A percentile compares a stretch with the other conserved stretches of the same genome.
Conservation (phyloP, 2,888 invertebrate genomes). For the Rhorus exstirpatorius region DNA sequence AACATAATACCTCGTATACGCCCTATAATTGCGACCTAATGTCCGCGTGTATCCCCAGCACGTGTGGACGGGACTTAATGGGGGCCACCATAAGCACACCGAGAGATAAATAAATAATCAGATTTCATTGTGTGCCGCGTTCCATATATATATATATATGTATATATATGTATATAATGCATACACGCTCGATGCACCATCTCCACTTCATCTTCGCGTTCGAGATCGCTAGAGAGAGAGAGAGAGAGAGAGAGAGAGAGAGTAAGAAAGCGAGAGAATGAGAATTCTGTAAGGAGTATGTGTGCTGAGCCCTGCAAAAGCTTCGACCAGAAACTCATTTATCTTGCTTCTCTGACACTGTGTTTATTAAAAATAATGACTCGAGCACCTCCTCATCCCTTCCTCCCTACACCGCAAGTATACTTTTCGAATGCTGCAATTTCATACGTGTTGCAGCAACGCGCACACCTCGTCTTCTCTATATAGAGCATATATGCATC, state of each 20-base stretch:
- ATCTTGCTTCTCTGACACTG: conserved; percentile 77
- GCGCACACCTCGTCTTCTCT: conserved; percentile 42
- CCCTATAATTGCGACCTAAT: conserved; percentile 76
- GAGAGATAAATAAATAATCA: conserved; percentile 77
- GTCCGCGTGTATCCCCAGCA: conserved; percentile 63
- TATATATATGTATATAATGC: neutral
- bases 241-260: conserved; percentile 15
- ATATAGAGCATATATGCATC: neutral
- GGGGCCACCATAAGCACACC: conserved; percentile 71
- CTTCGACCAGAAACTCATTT: conserved; percentile 79
- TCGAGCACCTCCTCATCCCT: conserved; percentile 73
- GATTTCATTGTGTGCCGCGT: conserved; percentile 73
- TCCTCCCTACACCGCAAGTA: conserved; percentile 36
- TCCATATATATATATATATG: conserved; percentile 1
- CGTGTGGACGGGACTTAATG: conserved; percentile 73
- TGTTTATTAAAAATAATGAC: conserved; percentile 84
- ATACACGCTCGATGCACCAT: conserved; percentile 14
- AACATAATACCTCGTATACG: conserved; percentile 74
- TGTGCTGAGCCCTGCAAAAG: conserved; percentile 58
- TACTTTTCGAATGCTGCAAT: conserved; percentile 52
- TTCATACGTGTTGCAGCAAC: conserved; percentile 49
- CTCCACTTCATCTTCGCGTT: conserved; percentile 34
- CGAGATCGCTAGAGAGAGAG: conserved; percentile 28
- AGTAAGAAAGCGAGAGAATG: neutral
- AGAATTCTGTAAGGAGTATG: conserved; percentile 9